Evolutionary conservation across 2,797 vertebrate genomes (phyloP), one percentile per base, ranked within the genome.

Genomic region (Macroramphosus scolopax): DNA sequence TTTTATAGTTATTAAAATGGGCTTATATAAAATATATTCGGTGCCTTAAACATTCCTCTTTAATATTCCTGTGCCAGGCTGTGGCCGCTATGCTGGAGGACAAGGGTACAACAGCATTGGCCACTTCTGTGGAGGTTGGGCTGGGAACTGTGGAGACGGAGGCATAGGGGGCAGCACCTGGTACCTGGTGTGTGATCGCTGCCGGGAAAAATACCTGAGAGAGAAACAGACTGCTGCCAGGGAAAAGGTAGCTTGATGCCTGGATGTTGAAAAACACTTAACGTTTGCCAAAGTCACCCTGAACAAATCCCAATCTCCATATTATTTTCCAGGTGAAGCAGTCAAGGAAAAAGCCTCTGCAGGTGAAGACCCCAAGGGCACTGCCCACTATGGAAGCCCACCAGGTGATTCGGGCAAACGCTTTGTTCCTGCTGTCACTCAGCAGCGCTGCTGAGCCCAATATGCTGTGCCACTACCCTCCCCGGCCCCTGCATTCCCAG

Each of bases 41-140:
- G 1, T 18, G 17, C 6, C 43, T 42, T 45, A 12, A 39, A 53
- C 10, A 10, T 44, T 3, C 11, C 5, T 22, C 8, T 12, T 43
- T 34, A 38, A 5, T 49, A 4, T 59, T 44, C 16, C 18, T 44
- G 2, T 57, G 16, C 28, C 33, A 98, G 97, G 97, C n/a, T 99
- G 97, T 80, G 97, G 97, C 4, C 93, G 97, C 33, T 99, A 98
- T 1, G 96, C 97, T 5, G 97, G 96, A 52, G 97, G 97, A 47
- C 96, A 99, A 64, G 97, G 97, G 45, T 99, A 99, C 81, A 99
- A 99, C 68, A 99, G 97, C 69, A 99, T 98, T 6, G 97, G 97
- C 7, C 96, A 99, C 68, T 99, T 99, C 30, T 99, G 97, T 74
- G 97, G 97, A 13, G 97, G 97, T 44, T 99, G 97, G 97, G 97